Percentiles rank a stretch among this genome's conserved stretches.
Evolutionary conservation across 2,113 vertebrate species (phyloP).

Genomic region (Narcine bancroftii): DNA sequence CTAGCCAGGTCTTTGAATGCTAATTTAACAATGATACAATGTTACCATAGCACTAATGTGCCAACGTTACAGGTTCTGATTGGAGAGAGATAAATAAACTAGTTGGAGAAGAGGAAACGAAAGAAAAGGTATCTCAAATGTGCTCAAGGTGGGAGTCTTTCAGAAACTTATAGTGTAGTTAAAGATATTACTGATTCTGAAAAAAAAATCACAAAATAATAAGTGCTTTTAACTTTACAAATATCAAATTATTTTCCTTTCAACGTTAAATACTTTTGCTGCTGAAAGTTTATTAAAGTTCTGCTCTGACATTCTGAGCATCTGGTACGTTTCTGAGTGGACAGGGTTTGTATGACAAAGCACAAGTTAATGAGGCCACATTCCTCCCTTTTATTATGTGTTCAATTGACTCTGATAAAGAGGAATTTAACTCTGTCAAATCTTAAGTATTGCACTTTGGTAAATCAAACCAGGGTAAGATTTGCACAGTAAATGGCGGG

Average conservation of each 20-base stretch:
- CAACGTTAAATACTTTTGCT: neutral
- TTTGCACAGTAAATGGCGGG: too few relatives aligned
- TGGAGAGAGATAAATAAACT: neutral
- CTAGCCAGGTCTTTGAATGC: too few relatives aligned
- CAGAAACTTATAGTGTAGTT: neutral
- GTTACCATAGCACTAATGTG: too few relatives aligned
- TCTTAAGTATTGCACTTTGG: too few relatives aligned
- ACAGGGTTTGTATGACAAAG: too few relatives aligned
- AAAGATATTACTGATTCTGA: neutral
- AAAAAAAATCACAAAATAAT: neutral
- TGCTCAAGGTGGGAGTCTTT: neutral
- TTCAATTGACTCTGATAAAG: too few relatives aligned
- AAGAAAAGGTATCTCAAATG: neutral
- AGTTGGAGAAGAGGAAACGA: neutral
- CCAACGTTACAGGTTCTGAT: neutral
- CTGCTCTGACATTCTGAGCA: neutral
- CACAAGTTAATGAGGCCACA: too few relatives aligned
- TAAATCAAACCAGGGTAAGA: too few relatives aligned
- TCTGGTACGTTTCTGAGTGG: neutral
- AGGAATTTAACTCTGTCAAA: too few relatives aligned
- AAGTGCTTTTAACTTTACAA: neutral
- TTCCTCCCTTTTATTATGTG: too few relatives aligned
- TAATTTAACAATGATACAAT: too few relatives aligned
- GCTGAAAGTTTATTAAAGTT: neutral
- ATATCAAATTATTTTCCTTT: neutral